Evolutionary conservation across 2,888 invertebrate species (phyloP).

Genomic region (Gortyna flavago): DNA sequence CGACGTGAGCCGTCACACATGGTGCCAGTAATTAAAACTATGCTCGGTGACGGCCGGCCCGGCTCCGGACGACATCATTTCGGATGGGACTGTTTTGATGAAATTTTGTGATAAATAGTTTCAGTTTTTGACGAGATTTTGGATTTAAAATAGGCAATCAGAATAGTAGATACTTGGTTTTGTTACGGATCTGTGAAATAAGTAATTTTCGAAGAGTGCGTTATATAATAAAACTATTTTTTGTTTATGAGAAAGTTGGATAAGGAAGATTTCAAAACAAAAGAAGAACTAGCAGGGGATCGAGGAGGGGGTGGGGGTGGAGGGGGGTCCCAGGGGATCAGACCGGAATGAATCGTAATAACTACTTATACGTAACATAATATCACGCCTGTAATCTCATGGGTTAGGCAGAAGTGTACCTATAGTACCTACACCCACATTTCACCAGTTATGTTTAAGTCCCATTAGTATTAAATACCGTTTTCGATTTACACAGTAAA

Average conservation of each 20-base stretch:
- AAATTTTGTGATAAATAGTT: conserved; percentile 45
- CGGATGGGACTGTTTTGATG: conserved; percentile 36
- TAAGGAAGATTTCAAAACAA: too few relatives aligned
- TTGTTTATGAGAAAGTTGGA: too few relatives aligned
- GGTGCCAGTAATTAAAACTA: conserved; percentile 87
- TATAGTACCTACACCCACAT: background rate
- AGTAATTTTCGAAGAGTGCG: background rate
- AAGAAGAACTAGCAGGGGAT: too few relatives aligned
- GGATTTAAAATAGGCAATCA: background rate
- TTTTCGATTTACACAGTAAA: background rate
- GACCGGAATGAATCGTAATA: too few relatives aligned
- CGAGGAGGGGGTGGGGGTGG: too few relatives aligned
- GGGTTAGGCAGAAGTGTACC: background rate
- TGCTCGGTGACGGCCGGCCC: conserved; percentile 42
- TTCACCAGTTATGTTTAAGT: background rate
- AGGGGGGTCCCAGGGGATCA: too few relatives aligned
- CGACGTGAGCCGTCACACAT: conserved; percentile 85
- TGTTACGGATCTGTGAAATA: background rate
- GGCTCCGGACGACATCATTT: conserved; percentile 21
- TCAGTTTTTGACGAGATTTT: background rate
- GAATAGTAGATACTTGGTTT: background rate
- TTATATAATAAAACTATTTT: too few relatives aligned
- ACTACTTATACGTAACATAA: too few relatives aligned
- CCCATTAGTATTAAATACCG: background rate
- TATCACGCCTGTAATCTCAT: background rate